Conservation (phyloP, 2,113 vertebrate species). For the Puffinus mauretanicus region DNA sequence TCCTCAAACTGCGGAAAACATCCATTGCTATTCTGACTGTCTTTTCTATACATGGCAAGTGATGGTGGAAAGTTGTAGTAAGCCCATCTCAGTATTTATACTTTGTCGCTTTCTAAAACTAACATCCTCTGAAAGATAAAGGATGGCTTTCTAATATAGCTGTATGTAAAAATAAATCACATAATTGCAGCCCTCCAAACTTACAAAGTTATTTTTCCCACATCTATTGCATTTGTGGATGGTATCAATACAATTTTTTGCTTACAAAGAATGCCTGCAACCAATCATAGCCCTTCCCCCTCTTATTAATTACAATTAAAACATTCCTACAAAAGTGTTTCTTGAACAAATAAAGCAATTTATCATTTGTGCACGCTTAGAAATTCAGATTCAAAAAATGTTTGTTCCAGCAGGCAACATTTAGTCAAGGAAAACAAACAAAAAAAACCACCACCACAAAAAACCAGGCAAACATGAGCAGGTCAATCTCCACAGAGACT, state of each 20-base stretch:
- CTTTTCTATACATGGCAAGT: not conserved
- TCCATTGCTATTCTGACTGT: fast-evolving
- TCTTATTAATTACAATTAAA: conserved; percentile 61
- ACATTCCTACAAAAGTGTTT: conserved; percentile 11
- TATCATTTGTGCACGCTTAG: conserved; percentile 21
- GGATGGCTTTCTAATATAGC: not conserved
- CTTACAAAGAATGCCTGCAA: not conserved
- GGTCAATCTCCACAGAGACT: not conserved
- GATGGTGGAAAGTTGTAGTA: not conserved
- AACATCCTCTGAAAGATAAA: not conserved
- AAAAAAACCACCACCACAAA: not conserved
- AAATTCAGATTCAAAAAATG: conserved; percentile 1
- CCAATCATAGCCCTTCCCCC: not conserved
- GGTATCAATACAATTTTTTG: not conserved
- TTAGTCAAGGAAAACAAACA: conserved; percentile 15
- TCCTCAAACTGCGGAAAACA: not conserved
- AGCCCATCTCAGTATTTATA: not conserved
- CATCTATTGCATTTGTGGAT: not conserved
- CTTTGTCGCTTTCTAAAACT: not conserved
- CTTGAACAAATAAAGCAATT: conserved; percentile 45
- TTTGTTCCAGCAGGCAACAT: conserved; percentile 22
- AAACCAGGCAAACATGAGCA: not conserved
- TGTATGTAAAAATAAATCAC: not conserved
- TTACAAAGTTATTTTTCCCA: not conserved
- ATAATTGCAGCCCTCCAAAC: not conserved